Conservation (phyloP, 1,140 invertebrate genomes). For the Charaxes varanes region DNA sequence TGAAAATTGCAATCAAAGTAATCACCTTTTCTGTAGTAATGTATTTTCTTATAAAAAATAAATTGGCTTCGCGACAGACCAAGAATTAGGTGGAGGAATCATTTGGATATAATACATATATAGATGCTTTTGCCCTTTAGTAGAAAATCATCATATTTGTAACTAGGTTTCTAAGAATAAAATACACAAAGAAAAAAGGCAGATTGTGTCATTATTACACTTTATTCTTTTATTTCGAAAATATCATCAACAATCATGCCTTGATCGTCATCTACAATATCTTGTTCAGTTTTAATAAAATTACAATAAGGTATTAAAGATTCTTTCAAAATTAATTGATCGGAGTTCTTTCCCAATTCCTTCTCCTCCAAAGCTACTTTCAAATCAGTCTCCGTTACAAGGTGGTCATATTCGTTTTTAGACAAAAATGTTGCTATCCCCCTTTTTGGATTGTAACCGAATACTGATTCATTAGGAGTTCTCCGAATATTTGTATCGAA, state of each 20-base stretch:
- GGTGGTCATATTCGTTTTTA: slow-evolving; percentile 21
- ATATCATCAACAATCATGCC: background rate
- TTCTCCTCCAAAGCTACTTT: slow-evolving; percentile 25
- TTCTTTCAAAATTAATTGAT: slow-evolving; percentile 27
- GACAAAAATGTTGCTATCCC: slow-evolving; percentile 30
- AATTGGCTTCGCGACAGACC: too few species aligned
- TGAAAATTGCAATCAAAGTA: too few species aligned
- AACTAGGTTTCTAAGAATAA: too few species aligned
- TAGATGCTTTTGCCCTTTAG: too few species aligned
- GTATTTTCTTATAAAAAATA: too few species aligned
- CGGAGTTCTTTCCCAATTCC: slow-evolving; percentile 21
- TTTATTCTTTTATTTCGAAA: background rate
- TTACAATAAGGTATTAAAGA: slow-evolving; percentile 28
- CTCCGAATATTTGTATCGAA: slow-evolving; percentile 28
- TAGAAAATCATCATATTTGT: too few species aligned
- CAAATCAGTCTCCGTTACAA: slow-evolving; percentile 32
- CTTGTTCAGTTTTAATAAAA: slow-evolving; percentile 34
- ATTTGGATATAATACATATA: too few species aligned
- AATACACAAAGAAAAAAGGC: too few species aligned
- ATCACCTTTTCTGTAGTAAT: too few species aligned
- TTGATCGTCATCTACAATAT: slow-evolving; percentile 8
- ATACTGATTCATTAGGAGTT: slow-evolving; percentile 32
- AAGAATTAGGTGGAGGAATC: too few species aligned
- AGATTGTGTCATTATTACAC: too few species aligned
- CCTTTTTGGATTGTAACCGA: slow-evolving; percentile 28